Conservation (phyloP, 2,113 vertebrate genomes). For the Phycodurus eques region DNA sequence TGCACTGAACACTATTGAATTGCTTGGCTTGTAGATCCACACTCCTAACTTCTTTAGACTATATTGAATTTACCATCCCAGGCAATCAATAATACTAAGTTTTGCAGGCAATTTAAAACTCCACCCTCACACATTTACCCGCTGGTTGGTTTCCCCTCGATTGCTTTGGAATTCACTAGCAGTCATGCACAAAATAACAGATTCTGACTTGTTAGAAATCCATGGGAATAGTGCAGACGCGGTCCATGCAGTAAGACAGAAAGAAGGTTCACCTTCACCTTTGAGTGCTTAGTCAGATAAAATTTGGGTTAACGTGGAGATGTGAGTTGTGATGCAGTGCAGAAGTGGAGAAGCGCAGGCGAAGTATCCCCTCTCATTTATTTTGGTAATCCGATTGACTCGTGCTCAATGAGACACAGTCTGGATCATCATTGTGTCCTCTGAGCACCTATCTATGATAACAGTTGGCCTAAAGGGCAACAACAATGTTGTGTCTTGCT, state of each 20-base stretch:
- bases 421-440: slow-evolving; percentile 39
- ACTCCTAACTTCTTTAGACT: slow-evolving; percentile 79
- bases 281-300: slow-evolving; percentile 30
- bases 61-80: slow-evolving; percentile 78
- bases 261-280: slow-evolving; percentile 36
- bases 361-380: slow-evolving; percentile 29
- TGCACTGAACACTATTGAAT: slow-evolving; percentile 76
- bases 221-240: slow-evolving; percentile 30
- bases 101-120: slow-evolving; percentile 77
- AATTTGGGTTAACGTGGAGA: slow-evolving; percentile 33
- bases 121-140: slow-evolving; percentile 64
- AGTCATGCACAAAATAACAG: slow-evolving; percentile 59
- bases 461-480: slow-evolving; percentile 52
- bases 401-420: slow-evolving; percentile 41
- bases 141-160: slow-evolving; percentile 62
- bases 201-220: slow-evolving; percentile 52
- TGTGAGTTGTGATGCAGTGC: slow-evolving; percentile 33
- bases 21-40: slow-evolving; percentile 78
- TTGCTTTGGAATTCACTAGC: slow-evolving; percentile 68
- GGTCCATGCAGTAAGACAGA: slow-evolving; percentile 27
- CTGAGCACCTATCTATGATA: slow-evolving; percentile 46
- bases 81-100: slow-evolving; percentile 79
- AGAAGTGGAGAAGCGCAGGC: slow-evolving; percentile 24
- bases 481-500: slow-evolving; percentile 54
- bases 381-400: slow-evolving; percentile 34